Evolutionary conservation across 2,113 vertebrate genomes (phyloP), one percentile per base, ranked within the genome.

Genomic region (Epinephelus fuscoguttatus): DNA sequence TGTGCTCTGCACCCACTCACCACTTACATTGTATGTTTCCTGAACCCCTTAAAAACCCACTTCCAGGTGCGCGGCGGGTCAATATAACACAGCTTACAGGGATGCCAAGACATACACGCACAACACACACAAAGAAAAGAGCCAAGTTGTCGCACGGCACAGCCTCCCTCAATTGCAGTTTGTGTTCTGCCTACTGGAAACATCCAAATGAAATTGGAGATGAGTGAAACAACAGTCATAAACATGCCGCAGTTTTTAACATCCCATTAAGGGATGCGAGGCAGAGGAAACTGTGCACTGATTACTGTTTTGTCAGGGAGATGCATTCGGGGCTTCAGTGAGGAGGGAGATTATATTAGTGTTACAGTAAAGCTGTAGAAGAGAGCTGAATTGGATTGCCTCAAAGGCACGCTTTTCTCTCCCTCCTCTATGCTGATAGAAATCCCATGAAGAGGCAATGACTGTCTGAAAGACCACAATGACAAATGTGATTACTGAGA

Each of bases 271-370:
- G 50, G 70, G 74, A 82, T 63, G 67, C 5, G 6, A 70, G 57
- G 72, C 78, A 70, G 53, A 68, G 80, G 30, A 70, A 79, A 83
- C 59, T 3, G n/a, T 70, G 77, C 55, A 52, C 52, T 75, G 76
- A 90, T 86, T 83, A 82, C 66, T 70, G 30, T 71, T 84, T 74
- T 78, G 64, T 86, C 77, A 74, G 56, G 25, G 25, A 73, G 67
- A 84, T 55, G 42, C 9, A 84, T 77, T 85, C 4, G 0, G 9
- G 60, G 61, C 70, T 79, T 55, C 59, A 80, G 75, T 63, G 59
- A 78, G 27, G 73, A 67, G 30, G 25, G 80, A 84, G 77, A 81
- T 88, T 70, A 64, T 83, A 81, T 84, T 64, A 70, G 82, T 78
- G 33, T 79, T 76, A 81, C 33, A 84, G 84, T 74, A 73, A 75